These are phyloP conservation scores for Rhodinocichla rosea DNA, from an alignment of 2,113 vertebrate genomes.

Conservation along the genomic window DNA sequence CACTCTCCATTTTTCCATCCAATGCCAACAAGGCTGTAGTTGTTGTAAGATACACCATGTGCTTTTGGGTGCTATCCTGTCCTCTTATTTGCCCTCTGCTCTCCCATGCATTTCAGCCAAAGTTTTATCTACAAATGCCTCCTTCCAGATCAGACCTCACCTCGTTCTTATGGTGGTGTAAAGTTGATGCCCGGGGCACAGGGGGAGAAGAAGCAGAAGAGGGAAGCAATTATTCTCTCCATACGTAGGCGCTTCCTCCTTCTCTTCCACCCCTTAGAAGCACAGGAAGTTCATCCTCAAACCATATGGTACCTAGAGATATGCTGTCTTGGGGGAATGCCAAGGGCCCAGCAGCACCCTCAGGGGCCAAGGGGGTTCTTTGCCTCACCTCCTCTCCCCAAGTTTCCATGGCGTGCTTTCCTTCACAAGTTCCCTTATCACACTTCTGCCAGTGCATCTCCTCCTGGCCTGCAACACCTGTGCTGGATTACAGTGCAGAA, in stretches of 20 bases:
- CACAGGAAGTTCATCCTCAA: slow-evolving; percentile 46
- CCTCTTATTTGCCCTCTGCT: background rate
- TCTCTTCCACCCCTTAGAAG: slow-evolving; percentile 25
- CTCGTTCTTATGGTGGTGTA: background rate
- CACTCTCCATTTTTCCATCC: background rate
- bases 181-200: background rate
- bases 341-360: slow-evolving; percentile 11
- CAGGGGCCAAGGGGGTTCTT: background rate
- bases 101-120: background rate
- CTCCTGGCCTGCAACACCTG: slow-evolving; percentile 20
- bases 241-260: background rate
- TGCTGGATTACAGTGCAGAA: slow-evolving; percentile 21
- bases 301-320: slow-evolving; percentile 57
- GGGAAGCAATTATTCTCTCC: slow-evolving; percentile 54
- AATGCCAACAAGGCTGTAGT: background rate
- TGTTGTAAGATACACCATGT: background rate
- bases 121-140: background rate
- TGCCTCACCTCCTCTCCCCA: background rate
- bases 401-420: rapidly evolving
- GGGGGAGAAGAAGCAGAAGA: background rate
- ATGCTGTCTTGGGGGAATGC: background rate
- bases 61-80: background rate
- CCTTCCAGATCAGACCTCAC: background rate
- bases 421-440: background rate
- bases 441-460: background rate